Conservation (phyloP, 2,888 invertebrate species). For the Melolontha melolontha region DNA sequence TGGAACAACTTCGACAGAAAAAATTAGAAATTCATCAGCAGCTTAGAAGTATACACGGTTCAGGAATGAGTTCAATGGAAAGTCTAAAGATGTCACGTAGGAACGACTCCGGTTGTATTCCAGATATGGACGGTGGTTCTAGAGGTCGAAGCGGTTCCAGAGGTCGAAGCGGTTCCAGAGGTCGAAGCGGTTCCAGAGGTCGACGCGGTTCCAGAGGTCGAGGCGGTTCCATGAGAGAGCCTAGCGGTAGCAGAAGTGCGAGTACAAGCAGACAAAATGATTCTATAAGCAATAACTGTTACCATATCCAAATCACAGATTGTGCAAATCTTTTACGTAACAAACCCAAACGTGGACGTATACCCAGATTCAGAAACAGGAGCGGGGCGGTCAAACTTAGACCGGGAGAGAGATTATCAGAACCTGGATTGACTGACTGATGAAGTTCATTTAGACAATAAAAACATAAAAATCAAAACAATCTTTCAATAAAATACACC, state of each 20-base stretch:
- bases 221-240: too few species aligned
- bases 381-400: too few species aligned
- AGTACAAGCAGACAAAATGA: conserved; percentile 60
- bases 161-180: conserved; percentile 60
- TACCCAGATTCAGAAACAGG: too few species aligned
- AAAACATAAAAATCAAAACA: too few species aligned
- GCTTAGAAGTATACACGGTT: conserved; percentile 81
- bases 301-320: conserved; percentile 64
- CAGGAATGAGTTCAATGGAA: conserved; percentile 77
- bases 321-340: conserved; percentile 66
- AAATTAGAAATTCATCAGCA: conserved; percentile 97
- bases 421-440: too few species aligned
- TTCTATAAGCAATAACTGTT: conserved; percentile 68
- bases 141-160: conserved; percentile 71
- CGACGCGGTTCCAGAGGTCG: too few species aligned
- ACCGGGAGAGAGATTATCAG: too few species aligned
- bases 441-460: too few species aligned
- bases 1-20: conserved; percentile 93
- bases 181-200: too few species aligned
- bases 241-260: conserved; percentile 57
- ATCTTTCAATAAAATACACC: too few species aligned
- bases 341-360: conserved; percentile 62
- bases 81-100: conserved; percentile 76
- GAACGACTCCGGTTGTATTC: conserved; percentile 74
- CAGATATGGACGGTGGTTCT: conserved; percentile 72